Percentiles rank a stretch among this genome's conserved stretches.
These are phyloP conservation scores for Laterallus jamaicensis DNA, from an alignment of 2,113 vertebrate species.

Conservation along the genomic window DNA sequence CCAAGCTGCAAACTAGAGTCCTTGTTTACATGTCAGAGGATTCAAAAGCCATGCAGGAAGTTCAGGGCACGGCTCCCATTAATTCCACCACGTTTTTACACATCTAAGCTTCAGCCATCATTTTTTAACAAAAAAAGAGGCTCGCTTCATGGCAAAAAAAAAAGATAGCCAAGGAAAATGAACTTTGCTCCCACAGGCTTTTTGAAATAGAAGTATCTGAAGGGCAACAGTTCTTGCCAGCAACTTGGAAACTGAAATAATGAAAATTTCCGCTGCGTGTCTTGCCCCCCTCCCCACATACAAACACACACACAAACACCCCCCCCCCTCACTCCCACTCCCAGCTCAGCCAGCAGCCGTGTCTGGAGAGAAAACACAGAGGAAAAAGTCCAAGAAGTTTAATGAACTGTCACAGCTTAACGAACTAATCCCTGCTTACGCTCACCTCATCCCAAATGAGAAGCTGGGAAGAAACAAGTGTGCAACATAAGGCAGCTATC, in stretches of 20 bases:
- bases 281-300: background rate
- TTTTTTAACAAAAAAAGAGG: background rate
- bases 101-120: background rate
- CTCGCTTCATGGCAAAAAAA: background rate
- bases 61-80: background rate
- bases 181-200: background rate
- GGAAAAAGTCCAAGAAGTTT: constrained; percentile 35
- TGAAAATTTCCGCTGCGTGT: background rate
- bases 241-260: background rate
- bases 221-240: background rate
- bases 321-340: no score
- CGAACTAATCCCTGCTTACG: constrained; percentile 57
- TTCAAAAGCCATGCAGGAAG: background rate
- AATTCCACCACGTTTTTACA: constrained; percentile 33
- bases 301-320: no score
- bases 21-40: constrained; percentile 8
- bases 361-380: background rate
- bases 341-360: background rate
- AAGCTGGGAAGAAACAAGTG: background rate
- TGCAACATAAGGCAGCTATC: background rate
- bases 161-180: constrained; percentile 15
- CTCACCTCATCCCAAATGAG: constrained; percentile 48
- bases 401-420: constrained; percentile 60
- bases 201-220: background rate
- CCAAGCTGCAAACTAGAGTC: background rate